Conservation (phyloP, 2,113 vertebrate genomes). For the Oreocharis arfaki region DNA sequence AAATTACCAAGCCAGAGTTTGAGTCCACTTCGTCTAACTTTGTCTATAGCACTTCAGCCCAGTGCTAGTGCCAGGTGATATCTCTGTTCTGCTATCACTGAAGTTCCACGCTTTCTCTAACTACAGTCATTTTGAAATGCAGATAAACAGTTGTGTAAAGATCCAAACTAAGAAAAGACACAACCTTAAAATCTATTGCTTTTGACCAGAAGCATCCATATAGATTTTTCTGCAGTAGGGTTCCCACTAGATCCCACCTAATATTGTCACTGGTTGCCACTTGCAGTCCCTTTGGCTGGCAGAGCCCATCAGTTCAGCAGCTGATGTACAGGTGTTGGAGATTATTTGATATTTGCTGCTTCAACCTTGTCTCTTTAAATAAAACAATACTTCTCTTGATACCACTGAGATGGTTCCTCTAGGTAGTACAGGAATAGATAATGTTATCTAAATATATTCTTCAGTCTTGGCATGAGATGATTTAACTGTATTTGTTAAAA, state of each 20-base stretch:
- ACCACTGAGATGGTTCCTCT: neutral
- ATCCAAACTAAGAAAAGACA: neutral
- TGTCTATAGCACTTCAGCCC: neutral
- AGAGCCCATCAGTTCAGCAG: neutral
- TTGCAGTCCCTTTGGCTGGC: neutral
- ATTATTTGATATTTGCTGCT: slow-evolving; percentile 42
- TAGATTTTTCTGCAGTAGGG: neutral
- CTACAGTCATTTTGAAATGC: neutral
- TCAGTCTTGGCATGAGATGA: neutral
- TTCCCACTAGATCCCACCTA: neutral
- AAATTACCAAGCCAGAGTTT: neutral
- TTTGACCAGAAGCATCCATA: neutral
- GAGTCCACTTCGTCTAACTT: neutral
- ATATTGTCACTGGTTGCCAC: neutral
- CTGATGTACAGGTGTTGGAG: slow-evolving; percentile 12
- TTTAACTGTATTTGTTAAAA: slow-evolving; percentile 34
- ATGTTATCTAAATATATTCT: slow-evolving; percentile 10
- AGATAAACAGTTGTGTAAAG: neutral
- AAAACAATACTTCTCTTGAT: slow-evolving; percentile 52
- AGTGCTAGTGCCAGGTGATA: too few relatives aligned
- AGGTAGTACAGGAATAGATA: slow-evolving; percentile 19
- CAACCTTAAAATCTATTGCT: neutral
- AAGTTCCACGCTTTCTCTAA: neutral
- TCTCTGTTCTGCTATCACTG: neutral
- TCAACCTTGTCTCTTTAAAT: slow-evolving; percentile 55